These are phyloP conservation scores for Taurulus bubalis DNA, from an alignment of 2,113 vertebrate species.

Conservation along the genomic window DNA sequence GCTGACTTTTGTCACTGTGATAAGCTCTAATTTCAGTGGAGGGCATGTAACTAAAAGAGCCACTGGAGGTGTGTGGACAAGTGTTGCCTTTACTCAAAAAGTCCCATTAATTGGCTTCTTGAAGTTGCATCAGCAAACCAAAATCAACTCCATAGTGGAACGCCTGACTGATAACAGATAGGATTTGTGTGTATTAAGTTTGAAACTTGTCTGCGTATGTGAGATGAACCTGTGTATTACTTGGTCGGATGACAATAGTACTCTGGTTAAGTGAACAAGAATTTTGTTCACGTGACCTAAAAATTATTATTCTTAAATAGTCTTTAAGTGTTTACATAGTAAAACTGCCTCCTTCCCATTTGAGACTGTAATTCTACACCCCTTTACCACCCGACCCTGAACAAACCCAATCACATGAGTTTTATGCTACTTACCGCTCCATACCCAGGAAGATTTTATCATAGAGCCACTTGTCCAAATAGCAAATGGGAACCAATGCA, in stretches of 20 bases:
- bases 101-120: slow-evolving; percentile 29
- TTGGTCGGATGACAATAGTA: neutral
- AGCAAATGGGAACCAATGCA: slow-evolving; percentile 89
- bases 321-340: slow-evolving; percentile 45
- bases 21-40: slow-evolving; percentile 55
- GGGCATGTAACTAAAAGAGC: slow-evolving; percentile 60
- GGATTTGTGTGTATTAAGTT: neutral
- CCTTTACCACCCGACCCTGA: slow-evolving; percentile 74
- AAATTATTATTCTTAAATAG: slow-evolving; percentile 19
- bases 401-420: slow-evolving; percentile 86
- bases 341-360: slow-evolving; percentile 31
- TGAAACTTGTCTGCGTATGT: slow-evolving; percentile 1
- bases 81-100: slow-evolving; percentile 24
- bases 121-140: slow-evolving; percentile 5
- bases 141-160: slow-evolving; percentile 19
- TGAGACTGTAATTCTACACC: slow-evolving; percentile 61
- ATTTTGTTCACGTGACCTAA: neutral
- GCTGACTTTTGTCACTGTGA: slow-evolving; percentile 54
- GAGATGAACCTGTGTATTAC: slow-evolving; percentile 10
- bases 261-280: neutral
- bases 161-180: slow-evolving; percentile 2
- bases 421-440: slow-evolving; percentile 93
- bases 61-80: slow-evolving; percentile 42
- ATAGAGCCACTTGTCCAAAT: slow-evolving; percentile 95
- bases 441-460: slow-evolving; percentile 89